A percentile compares a stretch with the other conserved stretches of the same genome.
These are phyloP conservation scores for Neofelis nebulosa DNA, from an alignment of 2,113 vertebrate species.

Conservation along the genomic window DNA sequence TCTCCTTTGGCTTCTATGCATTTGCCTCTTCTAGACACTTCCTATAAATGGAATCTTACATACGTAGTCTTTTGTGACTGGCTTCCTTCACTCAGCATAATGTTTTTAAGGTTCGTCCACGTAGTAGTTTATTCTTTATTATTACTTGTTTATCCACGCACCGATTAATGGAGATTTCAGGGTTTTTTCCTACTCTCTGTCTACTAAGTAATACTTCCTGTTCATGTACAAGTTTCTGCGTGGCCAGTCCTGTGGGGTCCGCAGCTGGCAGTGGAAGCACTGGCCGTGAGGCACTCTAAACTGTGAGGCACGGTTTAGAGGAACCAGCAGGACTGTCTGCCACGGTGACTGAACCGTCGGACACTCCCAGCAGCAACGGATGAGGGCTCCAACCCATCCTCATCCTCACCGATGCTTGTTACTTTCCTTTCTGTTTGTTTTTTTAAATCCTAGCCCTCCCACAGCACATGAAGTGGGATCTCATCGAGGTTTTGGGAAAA, in stretches of 20 bases:
- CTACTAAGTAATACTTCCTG: not conserved
- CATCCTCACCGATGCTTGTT: not conserved
- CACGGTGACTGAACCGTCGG: not conserved
- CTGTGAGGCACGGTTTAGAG: not conserved
- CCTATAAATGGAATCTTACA: not conserved
- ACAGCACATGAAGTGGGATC: not conserved
- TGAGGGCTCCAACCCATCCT: not conserved
- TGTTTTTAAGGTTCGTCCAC: not conserved
- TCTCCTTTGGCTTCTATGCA: not conserved
- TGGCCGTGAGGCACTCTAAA: too few relatives aligned
- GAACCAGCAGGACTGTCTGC: not conserved
- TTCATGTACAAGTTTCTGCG: not conserved
- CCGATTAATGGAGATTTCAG: not conserved
- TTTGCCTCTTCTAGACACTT: not conserved
- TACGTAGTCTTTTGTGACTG: not conserved
- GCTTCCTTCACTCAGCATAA: not conserved
- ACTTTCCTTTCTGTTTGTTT: too few relatives aligned
- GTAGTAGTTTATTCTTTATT: not conserved
- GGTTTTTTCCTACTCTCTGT: not conserved
- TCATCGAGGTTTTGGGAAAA: not conserved
- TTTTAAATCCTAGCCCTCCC: too few relatives aligned
- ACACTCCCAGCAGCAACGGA: not conserved
- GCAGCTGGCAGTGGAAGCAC: not conserved
- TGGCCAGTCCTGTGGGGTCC: too few relatives aligned
- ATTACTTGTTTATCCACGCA: not conserved